Conservation (phyloP, 2,797 vertebrate genomes). For the Pseudochirops corinnae region DNA sequence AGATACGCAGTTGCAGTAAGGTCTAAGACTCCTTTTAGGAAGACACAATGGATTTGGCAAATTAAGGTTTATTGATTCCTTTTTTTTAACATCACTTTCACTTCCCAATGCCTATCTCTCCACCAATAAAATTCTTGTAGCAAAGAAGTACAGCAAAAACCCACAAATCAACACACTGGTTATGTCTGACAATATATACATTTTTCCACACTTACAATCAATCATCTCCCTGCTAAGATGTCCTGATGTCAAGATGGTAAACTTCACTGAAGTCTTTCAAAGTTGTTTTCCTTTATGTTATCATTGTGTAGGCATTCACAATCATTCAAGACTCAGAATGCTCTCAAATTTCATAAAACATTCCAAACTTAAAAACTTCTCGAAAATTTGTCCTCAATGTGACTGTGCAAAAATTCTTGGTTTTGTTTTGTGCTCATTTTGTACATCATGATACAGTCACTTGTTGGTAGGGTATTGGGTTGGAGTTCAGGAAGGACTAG, state of each 20-base stretch:
- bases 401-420: background rate
- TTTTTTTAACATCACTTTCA: background rate
- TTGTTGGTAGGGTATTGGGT: background rate
- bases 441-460: background rate
- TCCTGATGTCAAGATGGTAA: background rate
- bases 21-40: background rate
- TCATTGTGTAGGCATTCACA: background rate
- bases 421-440: background rate
- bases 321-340: background rate
- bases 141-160: background rate
- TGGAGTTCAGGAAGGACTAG: background rate
- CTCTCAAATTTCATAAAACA: background rate
- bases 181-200: background rate
- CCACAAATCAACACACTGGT: background rate
- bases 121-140: background rate
- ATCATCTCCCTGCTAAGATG: background rate
- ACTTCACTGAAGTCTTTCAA: background rate
- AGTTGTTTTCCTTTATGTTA: background rate
- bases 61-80: background rate
- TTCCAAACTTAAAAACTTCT: background rate
- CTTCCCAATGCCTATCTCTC: background rate
- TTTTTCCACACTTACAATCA: background rate
- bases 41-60: background rate
- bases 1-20: background rate
- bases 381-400: background rate